These are phyloP conservation scores for Scaptomyza flava DNA, from an alignment of 2,888 invertebrate species.

Conservation along the genomic window DNA sequence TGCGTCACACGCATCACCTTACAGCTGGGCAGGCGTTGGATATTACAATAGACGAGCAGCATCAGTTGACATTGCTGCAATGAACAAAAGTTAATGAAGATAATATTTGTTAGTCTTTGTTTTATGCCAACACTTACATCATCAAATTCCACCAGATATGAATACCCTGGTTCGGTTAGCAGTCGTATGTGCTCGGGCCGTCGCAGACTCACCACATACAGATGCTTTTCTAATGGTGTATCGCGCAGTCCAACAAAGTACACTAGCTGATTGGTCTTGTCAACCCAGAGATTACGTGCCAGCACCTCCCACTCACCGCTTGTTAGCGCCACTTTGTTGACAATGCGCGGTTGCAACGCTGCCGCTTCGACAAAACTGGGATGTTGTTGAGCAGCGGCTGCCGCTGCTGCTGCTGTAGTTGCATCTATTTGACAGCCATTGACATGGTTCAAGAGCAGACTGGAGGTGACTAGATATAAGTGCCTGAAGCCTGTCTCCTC, in stretches of 20 bases:
- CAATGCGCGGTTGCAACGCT: conserved; percentile 86
- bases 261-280: conserved; percentile 90
- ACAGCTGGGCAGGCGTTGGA: conserved; percentile 91
- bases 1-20: conserved; percentile 90
- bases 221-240: conserved; percentile 95
- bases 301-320: conserved; percentile 97
- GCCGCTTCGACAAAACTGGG: conserved; percentile 76
- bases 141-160: conserved; percentile 93
- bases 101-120: not conserved
- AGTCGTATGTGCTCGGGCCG: conserved; percentile 90
- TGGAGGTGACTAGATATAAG: conserved; percentile 91
- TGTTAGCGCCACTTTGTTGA: conserved; percentile 90
- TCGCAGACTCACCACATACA: conserved; percentile 92
- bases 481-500: conserved; percentile 96
- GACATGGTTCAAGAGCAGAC: conserved; percentile 80
- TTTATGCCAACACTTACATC: conserved; percentile 85
- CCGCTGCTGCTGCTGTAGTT: conserved; percentile 50
- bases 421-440: conserved; percentile 85
- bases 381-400: conserved; percentile 62
- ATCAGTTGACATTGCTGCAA: conserved; percentile 91
- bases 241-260: conserved; percentile 96
- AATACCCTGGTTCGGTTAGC: conserved; percentile 93
- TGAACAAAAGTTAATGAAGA: not conserved
- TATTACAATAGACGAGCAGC: conserved; percentile 93
- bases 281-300: conserved; percentile 94